These are phyloP conservation scores for Hoplostethus mediterraneus DNA, from an alignment of 2,797 vertebrate genomes.

Conservation along the genomic window DNA sequence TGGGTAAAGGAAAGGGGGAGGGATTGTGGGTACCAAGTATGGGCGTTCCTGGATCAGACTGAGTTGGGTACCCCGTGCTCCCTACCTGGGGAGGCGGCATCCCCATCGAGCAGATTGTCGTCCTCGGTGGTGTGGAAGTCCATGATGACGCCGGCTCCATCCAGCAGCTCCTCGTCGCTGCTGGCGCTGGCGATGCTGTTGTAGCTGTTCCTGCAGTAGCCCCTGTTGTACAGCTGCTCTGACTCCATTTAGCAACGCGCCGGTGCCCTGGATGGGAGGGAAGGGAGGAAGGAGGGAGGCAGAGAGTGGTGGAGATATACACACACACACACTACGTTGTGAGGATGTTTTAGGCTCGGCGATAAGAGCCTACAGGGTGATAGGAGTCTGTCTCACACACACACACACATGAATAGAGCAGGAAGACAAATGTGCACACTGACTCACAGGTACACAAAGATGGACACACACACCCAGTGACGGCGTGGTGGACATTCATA, in stretches of 20 bases:
- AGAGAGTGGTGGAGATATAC: slow-evolving; percentile 42
- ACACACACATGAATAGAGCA: slow-evolving; percentile 13
- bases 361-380: slow-evolving; percentile 30
- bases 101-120: slow-evolving; percentile 97
- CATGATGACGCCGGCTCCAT: slow-evolving; percentile 96
- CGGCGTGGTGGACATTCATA: neutral
- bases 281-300: neutral
- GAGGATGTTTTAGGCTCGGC: slow-evolving; percentile 35
- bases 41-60: too few relatives aligned
- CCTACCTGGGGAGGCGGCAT: slow-evolving; percentile 94
- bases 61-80: neutral
- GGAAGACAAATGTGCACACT: neutral
- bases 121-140: slow-evolving; percentile 99
- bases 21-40: neutral
- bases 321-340: slow-evolving; percentile 36
- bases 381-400: slow-evolving; percentile 7
- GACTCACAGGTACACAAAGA: neutral
- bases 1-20: neutral
- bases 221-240: slow-evolving; percentile 98
- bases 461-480: neutral
- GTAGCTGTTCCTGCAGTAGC: slow-evolving; percentile 98
- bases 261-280: slow-evolving; percentile 81
- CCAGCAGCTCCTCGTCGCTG: slow-evolving; percentile 98
- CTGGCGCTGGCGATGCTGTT: slow-evolving; percentile 99
- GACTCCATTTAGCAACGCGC: slow-evolving; percentile 97